A percentile compares a stretch with the other conserved stretches of the same genome.
Conservation (phyloP, 2,888 invertebrate species). For the Cheilosia urbana region DNA sequence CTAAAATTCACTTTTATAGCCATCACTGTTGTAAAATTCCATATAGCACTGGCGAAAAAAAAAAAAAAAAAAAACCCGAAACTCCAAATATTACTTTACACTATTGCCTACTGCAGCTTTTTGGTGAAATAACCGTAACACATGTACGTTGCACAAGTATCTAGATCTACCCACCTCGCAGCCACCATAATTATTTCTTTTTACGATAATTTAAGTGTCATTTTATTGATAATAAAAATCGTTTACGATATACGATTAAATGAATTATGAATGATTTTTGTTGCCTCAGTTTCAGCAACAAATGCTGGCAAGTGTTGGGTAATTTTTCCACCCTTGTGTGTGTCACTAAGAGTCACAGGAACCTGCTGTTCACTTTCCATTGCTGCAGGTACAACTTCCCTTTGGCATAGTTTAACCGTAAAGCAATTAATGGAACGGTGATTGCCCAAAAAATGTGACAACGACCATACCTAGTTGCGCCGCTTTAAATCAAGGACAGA, state of each 20-base stretch:
- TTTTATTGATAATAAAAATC: constrained; percentile 78
- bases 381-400: not conserved
- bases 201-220: constrained; percentile 78
- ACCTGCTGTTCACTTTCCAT: constrained; percentile 9
- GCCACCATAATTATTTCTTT: constrained; percentile 71
- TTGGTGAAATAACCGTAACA: not conserved
- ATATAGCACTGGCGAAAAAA: too few relatives aligned
- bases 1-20: too few relatives aligned
- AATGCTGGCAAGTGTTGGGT: constrained; percentile 42
- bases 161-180: constrained; percentile 20
- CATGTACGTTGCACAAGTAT: too few relatives aligned
- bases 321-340: constrained; percentile 11
- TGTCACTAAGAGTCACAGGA: constrained; percentile 26
- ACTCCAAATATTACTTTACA: not conserved
- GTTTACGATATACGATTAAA: constrained; percentile 73
- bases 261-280: constrained; percentile 75
- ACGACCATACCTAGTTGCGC: constrained; percentile 22
- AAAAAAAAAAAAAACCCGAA: not conserved
- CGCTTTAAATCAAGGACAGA: constrained; percentile 60
- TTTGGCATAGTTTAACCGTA: constrained; percentile 54
- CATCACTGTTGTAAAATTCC: too few relatives aligned
- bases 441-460: constrained; percentile 44
- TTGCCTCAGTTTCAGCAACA: constrained; percentile 53
- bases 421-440: constrained; percentile 68
- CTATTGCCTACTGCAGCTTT: not conserved